Conservation (phyloP, 2,113 vertebrate genomes). For the Bolborhynchus lineola region DNA sequence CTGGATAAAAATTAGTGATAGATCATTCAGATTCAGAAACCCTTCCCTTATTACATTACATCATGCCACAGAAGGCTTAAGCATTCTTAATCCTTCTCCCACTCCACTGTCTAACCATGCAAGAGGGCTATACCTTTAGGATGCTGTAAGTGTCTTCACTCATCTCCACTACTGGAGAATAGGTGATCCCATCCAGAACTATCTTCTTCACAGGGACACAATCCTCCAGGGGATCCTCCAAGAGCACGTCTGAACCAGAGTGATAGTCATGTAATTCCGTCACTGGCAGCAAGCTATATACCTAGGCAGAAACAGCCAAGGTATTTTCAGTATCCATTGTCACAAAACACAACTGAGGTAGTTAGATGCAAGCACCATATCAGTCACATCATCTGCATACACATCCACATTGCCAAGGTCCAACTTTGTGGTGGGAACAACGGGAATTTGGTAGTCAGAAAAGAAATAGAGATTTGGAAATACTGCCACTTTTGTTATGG, state of each 20-base stretch:
- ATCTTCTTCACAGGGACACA: background rate
- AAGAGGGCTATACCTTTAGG: conserved; percentile 26
- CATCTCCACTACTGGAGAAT: background rate
- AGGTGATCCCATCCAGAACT: conserved; percentile 49
- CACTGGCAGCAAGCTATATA: conserved; percentile 68
- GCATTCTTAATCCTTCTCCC: background rate
- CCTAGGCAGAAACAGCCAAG: conserved; percentile 36
- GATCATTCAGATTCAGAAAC: background rate
- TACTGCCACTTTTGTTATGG: background rate
- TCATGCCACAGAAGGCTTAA: background rate
- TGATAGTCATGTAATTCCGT: conserved; percentile 31
- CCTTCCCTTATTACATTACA: background rate
- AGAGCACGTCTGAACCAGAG: fast-evolving
- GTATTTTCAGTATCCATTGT: background rate
- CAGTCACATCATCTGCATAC: background rate
- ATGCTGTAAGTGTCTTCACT: conserved; percentile 51
- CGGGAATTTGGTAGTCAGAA: background rate
- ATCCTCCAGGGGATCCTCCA: background rate
- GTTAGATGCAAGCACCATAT: background rate
- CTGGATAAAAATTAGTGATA: background rate
- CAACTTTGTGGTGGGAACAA: background rate
- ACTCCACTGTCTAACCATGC: background rate
- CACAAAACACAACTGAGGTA: background rate
- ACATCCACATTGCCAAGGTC: background rate
- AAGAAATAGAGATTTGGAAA: background rate